These are phyloP conservation scores for Penaeus vannamei DNA, from an alignment of 1,140 invertebrate genomes.

Conservation along the genomic window DNA sequence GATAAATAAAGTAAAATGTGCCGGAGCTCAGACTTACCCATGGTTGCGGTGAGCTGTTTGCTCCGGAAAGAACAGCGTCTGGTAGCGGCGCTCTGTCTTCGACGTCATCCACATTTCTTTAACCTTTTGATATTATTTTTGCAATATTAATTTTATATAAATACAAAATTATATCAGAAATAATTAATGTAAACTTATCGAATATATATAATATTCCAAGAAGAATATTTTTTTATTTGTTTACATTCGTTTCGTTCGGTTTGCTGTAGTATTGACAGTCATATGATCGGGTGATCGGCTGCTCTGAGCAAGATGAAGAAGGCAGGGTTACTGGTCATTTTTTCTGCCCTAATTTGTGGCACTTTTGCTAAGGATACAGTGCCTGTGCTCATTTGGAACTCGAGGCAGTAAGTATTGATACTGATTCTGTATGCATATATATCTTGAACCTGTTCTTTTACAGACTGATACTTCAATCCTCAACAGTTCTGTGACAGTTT, in stretches of 20 bases:
- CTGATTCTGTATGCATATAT: too few relatives aligned
- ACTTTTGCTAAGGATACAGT: constrained; percentile 43
- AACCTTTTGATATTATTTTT: too few relatives aligned
- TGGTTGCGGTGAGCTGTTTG: constrained; percentile 33
- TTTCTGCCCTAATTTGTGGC: constrained; percentile 26
- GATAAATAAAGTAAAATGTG: not conserved
- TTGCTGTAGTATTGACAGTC: constrained; percentile 54
- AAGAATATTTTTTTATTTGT: not conserved
- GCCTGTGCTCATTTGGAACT: constrained; percentile 56
- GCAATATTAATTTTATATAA: too few relatives aligned
- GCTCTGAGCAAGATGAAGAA: constrained; percentile 29
- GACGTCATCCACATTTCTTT: not conserved
- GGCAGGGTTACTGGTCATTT: not conserved
- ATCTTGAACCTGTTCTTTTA: too few relatives aligned
- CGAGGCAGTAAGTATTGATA: constrained; percentile 18
- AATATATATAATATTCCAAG: not conserved
- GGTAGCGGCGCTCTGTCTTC: not conserved
- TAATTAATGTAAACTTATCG: not conserved
- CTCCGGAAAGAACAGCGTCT: constrained; percentile 41
- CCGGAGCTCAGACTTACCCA: constrained; percentile 19
- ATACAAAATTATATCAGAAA: not conserved
- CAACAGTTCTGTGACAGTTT: too few relatives aligned
- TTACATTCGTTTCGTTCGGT: not conserved
- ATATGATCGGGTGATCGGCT: constrained; percentile 40
- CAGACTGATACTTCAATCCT: too few relatives aligned